Conservation (phyloP, 2,113 vertebrate species). For the Coryphaenoides rupestris region DNA sequence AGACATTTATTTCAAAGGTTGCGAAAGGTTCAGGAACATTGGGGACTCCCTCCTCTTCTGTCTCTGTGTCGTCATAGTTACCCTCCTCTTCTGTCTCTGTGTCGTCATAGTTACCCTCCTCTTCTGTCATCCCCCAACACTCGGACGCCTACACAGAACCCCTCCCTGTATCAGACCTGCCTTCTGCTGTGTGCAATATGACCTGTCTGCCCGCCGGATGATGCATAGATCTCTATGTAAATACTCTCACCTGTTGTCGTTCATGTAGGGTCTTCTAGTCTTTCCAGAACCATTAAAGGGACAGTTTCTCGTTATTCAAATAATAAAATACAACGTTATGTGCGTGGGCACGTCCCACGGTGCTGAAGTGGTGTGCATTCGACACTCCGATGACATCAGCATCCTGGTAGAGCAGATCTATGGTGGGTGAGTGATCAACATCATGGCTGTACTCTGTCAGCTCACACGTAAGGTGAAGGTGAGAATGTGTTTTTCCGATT, state of each 20-base stretch:
- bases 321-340: too few species aligned
- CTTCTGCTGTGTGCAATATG: slow-evolving; percentile 65
- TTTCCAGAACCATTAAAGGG: slow-evolving; percentile 42
- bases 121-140: slow-evolving; percentile 5
- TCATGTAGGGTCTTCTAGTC: slow-evolving; percentile 39
- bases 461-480: too few species aligned
- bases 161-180: slow-evolving; percentile 51
- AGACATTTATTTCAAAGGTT: neutral
- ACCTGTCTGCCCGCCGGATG: slow-evolving; percentile 57
- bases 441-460: too few species aligned
- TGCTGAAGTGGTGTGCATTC: too few species aligned
- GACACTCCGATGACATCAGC: too few species aligned
- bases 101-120: neutral
- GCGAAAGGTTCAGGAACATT: slow-evolving; percentile 17
- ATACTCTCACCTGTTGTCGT: slow-evolving; percentile 52
- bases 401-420: too few species aligned
- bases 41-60: neutral
- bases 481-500: too few species aligned
- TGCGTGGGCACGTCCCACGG: too few species aligned
- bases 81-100: neutral
- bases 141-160: neutral
- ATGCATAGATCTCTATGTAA: slow-evolving; percentile 57
- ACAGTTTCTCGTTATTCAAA: slow-evolving; percentile 12
- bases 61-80: neutral
- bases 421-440: too few species aligned